These are phyloP conservation scores for Hephaestus fuliginosus DNA, from an alignment of 2,797 vertebrate genomes.

Conservation along the genomic window DNA sequence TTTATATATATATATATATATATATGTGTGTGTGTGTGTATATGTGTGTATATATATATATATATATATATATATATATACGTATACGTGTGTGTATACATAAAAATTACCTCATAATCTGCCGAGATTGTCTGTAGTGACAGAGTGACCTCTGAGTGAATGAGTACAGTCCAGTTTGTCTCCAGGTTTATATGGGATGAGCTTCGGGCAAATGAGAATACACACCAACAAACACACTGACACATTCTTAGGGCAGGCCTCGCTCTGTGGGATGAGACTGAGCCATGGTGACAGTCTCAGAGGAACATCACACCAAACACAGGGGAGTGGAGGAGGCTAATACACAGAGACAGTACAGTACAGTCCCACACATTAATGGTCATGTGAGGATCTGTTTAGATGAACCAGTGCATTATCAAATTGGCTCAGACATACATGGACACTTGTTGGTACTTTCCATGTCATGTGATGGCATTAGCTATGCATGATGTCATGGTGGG, in stretches of 20 bases:
- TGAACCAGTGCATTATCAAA: conserved; percentile 20
- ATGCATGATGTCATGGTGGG: conserved; percentile 52
- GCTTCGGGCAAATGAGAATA: conserved; percentile 20
- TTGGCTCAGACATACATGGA: neutral
- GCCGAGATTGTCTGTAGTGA: no score
- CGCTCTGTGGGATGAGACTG: conserved; percentile 3
- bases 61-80: no score
- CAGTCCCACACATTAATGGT: neutral
- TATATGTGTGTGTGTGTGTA: no score
- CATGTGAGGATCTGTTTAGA: conserved; percentile 11
- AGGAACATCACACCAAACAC: conserved; percentile 16
- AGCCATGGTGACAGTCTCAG: conserved; percentile 54
- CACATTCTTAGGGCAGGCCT: conserved; percentile 11
- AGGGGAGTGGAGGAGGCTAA: conserved; percentile 14
- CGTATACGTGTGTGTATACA: no score
- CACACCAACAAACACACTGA: conserved; percentile 23
- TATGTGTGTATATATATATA: no score
- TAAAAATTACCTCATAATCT: no score
- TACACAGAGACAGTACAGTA: neutral
- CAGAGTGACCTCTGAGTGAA: neutral
- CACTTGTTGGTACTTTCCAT: conserved; percentile 31
- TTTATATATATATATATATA: no score
- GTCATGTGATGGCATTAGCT: conserved; percentile 44
- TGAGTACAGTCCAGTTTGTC: neutral
- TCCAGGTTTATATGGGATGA: neutral